A percentile compares a stretch with the other conserved stretches of the same genome.
Conservation (phyloP, 2,113 vertebrate genomes). For the Panurus biarmicus region DNA sequence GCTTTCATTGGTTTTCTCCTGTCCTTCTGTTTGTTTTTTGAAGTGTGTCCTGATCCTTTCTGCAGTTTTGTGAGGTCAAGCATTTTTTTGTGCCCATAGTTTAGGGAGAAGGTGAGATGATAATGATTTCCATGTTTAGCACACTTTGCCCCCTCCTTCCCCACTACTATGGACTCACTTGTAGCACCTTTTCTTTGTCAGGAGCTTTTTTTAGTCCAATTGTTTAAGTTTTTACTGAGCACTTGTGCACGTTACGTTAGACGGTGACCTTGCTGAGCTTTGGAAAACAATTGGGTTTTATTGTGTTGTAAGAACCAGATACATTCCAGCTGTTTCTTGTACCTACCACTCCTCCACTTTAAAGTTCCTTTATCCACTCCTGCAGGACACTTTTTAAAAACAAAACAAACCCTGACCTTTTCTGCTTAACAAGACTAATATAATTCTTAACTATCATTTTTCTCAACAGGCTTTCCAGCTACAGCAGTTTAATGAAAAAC, state of each 20-base stretch:
- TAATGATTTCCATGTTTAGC: neutral
- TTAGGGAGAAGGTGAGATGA: neutral
- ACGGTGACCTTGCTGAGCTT: neutral
- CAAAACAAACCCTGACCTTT: neutral
- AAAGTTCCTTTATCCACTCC: neutral
- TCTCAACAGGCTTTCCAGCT: neutral
- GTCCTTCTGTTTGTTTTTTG: neutral
- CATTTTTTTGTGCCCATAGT: neutral
- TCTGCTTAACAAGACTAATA: neutral
- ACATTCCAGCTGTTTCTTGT: conserved; percentile 27
- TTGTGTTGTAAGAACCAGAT: neutral
- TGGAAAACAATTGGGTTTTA: conserved; percentile 9
- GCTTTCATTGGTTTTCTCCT: neutral
- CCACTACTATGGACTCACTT: neutral
- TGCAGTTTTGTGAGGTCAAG: neutral
- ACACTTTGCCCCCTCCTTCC: neutral
- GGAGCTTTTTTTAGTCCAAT: neutral
- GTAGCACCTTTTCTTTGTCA: neutral
- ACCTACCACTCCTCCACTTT: neutral
- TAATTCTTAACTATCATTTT: neutral
- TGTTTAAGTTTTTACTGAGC: neutral
- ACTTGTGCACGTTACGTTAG: neutral
- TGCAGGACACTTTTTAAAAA: neutral
- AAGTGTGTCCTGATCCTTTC: neutral
- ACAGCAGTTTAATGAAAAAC: neutral